Evolutionary conservation across 2,888 invertebrate species (phyloP).

Genomic region (Aspidiotus destructor): DNA sequence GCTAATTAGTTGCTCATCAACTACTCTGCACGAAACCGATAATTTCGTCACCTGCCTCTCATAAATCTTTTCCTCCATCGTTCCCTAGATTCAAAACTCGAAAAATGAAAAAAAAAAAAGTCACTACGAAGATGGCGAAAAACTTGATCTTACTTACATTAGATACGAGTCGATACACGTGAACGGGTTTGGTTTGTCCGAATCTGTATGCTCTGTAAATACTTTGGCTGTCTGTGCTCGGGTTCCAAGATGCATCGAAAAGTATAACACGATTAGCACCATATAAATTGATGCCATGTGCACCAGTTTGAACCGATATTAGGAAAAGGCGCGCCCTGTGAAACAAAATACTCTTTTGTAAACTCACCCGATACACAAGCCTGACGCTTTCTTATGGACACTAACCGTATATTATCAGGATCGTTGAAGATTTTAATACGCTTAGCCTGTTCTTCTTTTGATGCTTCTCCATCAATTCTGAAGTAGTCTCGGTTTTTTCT

Average conservation of each 20-base stretch:
- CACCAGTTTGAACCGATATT: constrained; percentile 94
- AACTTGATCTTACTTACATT: constrained; percentile 46
- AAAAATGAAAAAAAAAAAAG: constrained; percentile 1
- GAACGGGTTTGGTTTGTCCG: constrained; percentile 88
- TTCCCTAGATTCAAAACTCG: constrained; percentile 52
- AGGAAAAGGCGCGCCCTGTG: constrained; percentile 66
- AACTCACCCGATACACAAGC: too few species aligned
- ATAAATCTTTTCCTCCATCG: constrained; percentile 98
- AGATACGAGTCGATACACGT: constrained; percentile 89
- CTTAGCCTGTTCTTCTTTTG: constrained; percentile 68
- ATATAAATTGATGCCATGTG: constrained; percentile 91
- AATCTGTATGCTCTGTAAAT: constrained; percentile 96
- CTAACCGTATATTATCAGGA: constrained; percentile 62
- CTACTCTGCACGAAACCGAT: constrained; percentile 87
- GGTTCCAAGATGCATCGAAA: constrained; percentile 99
- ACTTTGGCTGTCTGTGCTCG: constrained; percentile 94
- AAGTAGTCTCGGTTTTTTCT: constrained; percentile 73
- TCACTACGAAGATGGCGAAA: background rate
- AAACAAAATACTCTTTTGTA: background rate
- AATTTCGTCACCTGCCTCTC: constrained; percentile 94
- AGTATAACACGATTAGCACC: constrained; percentile 96
- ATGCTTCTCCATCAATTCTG: constrained; percentile 83
- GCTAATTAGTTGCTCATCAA: constrained; percentile 96
- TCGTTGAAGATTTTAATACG: constrained; percentile 87
- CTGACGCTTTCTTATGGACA: background rate